phyloP scores from a whole-genome alignment of 1,140 invertebrate genomes.

The Steinernema khuongi region DNA sequence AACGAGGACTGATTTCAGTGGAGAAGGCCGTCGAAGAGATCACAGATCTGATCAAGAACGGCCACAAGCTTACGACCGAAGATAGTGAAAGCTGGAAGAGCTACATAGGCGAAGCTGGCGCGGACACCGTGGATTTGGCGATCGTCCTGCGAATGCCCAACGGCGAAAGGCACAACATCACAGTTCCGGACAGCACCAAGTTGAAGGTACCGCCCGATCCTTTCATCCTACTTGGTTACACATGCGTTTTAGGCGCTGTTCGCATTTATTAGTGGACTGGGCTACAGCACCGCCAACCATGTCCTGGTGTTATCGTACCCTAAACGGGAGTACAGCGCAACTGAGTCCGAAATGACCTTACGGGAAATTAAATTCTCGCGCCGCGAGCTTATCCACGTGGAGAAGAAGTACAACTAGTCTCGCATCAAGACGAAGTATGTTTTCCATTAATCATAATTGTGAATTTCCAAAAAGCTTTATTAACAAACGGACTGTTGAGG shows the following conservation, averaged over 20 bases:
- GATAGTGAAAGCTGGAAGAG: conserved; percentile 26
- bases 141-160: conserved; percentile 34
- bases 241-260: background rate
- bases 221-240: background rate
- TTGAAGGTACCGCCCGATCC: conserved; percentile 21
- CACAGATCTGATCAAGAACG: conserved; percentile 15
- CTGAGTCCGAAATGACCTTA: background rate
- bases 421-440: background rate
- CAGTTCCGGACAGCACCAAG: conserved; percentile 21
- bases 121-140: conserved; percentile 17
- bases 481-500: background rate
- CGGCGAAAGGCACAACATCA: conserved; percentile 26
- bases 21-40: conserved; percentile 16
- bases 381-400: background rate
- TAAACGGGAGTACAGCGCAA: background rate
- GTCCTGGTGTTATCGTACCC: background rate
- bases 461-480: background rate
- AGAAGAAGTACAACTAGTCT: background rate
- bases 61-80: conserved; percentile 11
- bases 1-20: background rate
- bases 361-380: background rate
- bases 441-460: too few species aligned
- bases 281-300: background rate
- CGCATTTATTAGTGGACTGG: background rate
- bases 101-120: background rate